Evolutionary conservation across 2,797 vertebrate genomes (phyloP).

Genomic region (Pseudochaenichthys georgianus): DNA sequence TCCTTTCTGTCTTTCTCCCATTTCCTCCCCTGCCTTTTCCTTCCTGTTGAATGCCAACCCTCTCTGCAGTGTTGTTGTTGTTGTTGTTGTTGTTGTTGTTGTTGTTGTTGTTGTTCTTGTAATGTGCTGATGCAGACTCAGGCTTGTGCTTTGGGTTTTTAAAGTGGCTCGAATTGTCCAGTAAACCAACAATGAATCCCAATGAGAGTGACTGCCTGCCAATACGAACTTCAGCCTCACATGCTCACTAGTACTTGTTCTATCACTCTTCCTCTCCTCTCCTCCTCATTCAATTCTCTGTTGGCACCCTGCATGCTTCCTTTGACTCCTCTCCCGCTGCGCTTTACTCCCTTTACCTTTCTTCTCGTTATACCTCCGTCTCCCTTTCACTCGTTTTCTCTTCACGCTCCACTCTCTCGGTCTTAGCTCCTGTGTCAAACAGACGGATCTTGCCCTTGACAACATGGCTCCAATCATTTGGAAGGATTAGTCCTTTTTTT

Average conservation of each 20-base stretch:
- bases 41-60: conserved; percentile 24
- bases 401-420: conserved; percentile 17
- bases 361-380: conserved; percentile 4
- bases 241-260: conserved; percentile 49
- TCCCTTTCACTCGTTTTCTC: conserved; percentile 27
- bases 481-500: conserved; percentile 64
- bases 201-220: conserved; percentile 64
- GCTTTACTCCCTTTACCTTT: conserved; percentile 29
- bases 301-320: conserved; percentile 51
- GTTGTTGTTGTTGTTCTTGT: conserved; percentile 13
- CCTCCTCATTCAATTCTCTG: conserved; percentile 28
- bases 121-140: conserved; percentile 43
- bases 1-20: not conserved
- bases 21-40: conserved; percentile 6
- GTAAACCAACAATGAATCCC: conserved; percentile 72
- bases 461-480: conserved; percentile 72
- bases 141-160: conserved; percentile 56
- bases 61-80: too few species aligned
- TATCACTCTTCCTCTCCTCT: conserved; percentile 25
- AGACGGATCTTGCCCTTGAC: conserved; percentile 66
- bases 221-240: conserved; percentile 67
- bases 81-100: too few species aligned
- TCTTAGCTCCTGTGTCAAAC: conserved; percentile 49
- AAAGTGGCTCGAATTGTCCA: conserved; percentile 63
- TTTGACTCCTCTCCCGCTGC: conserved; percentile 39